A percentile compares a stretch with the other conserved stretches of the same genome.
Conservation (phyloP, 2,797 vertebrate species). For the Gallinago nigripennis region DNA sequence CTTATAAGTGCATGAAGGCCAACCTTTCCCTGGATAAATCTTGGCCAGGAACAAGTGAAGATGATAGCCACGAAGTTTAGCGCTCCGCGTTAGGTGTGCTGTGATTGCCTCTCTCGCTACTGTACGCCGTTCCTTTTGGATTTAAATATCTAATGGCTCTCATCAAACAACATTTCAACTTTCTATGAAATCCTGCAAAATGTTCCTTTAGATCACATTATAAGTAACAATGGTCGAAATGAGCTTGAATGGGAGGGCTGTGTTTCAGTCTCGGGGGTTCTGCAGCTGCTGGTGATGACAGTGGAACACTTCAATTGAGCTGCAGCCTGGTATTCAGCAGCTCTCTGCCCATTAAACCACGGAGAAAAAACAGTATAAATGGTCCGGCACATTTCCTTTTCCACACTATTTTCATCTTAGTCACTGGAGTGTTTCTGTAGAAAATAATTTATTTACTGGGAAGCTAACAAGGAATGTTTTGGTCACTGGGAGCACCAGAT, state of each 20-base stretch:
- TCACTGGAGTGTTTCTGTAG: conserved; percentile 30
- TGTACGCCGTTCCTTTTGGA: conserved; percentile 37
- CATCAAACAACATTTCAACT: conserved; percentile 80
- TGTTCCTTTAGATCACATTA: conserved; percentile 71
- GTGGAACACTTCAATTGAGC: conserved; percentile 33
- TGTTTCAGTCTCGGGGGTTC: conserved; percentile 34
- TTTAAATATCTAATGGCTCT: conserved; percentile 78
- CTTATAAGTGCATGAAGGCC: background rate
- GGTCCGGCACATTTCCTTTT: conserved; percentile 22
- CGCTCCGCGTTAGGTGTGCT: conserved; percentile 26
- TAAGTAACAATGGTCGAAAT: conserved; percentile 74
- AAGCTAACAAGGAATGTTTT: conserved; percentile 24
- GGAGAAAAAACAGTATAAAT: conserved; percentile 33
- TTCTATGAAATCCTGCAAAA: conserved; percentile 73
- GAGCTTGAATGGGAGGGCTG: conserved; percentile 70
- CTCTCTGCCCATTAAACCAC: conserved; percentile 53
- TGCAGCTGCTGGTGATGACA: conserved; percentile 73
- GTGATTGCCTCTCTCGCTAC: conserved; percentile 59
- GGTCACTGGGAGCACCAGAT: conserved; percentile 4
- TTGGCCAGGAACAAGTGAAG: background rate
- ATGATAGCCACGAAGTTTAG: conserved; percentile 30
- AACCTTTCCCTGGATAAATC: background rate
- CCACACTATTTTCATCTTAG: conserved; percentile 43
- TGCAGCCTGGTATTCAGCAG: conserved; percentile 37
- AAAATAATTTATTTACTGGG: conserved; percentile 29